Evolutionary conservation across 1,140 invertebrate genomes (phyloP).

Genomic region (Trigoniulus corallinus): DNA sequence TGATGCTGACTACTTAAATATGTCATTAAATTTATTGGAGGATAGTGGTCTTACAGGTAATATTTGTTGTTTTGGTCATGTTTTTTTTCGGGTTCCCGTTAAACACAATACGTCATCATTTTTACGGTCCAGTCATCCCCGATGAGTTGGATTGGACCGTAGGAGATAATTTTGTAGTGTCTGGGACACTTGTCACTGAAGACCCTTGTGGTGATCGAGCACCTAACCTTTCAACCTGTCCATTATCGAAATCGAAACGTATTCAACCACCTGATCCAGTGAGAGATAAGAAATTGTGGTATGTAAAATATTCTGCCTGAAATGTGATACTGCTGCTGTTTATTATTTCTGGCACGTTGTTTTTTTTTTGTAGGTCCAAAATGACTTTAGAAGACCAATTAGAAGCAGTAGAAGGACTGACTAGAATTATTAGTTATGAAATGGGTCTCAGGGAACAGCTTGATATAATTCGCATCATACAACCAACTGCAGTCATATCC

Average conservation of each 20-base stretch:
- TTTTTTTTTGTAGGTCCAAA: constrained; percentile 13
- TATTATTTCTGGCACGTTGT: too few relatives aligned
- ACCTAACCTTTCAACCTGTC: neutral
- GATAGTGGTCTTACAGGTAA: neutral
- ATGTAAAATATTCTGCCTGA: too few relatives aligned
- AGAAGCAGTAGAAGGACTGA: constrained; percentile 15
- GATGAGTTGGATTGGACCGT: neutral
- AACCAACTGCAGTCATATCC: constrained; percentile 16
- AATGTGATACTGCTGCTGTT: too few relatives aligned
- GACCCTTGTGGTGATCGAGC: neutral
- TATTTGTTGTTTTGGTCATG: neutral
- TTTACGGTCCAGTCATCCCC: neutral
- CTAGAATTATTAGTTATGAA: constrained; percentile 18
- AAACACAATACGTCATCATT: neutral
- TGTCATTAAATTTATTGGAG: neutral
- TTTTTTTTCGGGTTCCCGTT: neutral
- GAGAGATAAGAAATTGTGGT: neutral
- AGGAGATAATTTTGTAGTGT: neutral
- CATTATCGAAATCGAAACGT: too few relatives aligned
- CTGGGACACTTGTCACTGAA: neutral
- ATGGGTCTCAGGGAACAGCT: constrained; percentile 20
- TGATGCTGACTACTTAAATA: neutral
- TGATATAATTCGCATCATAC: constrained; percentile 21
- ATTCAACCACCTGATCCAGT: too few relatives aligned
- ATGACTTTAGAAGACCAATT: constrained; percentile 7